Base-by-base conservation (phyloP, 1,140 invertebrate species). In the Gonatopus flavifemur region DNA sequence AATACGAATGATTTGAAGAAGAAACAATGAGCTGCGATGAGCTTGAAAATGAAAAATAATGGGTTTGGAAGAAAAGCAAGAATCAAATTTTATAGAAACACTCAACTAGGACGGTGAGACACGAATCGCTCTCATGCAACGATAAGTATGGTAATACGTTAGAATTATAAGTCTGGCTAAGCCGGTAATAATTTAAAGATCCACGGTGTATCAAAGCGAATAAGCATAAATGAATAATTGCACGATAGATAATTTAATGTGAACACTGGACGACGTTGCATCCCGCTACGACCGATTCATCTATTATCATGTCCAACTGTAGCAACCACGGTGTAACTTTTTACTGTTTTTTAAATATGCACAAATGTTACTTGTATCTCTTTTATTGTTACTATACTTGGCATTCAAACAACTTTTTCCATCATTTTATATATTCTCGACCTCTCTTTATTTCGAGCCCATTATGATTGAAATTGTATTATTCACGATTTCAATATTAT, bases 201-300 rank as follows among this genome's bases (percentile, higher is more conserved):
- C 66, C 55, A 57, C 64, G 41, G 65, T 74, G 63, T 73, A 76
- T 76, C 70, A 72, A 68, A 52, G 51, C 66, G 68, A 76, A 76
- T 76, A 75, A 74, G 74, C 74, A 75, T 76, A 75, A 76, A 76
- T 76, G 74, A 76, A 76, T 76, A 75, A 76, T 72, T 73, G 70
- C 62, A 44, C 58, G 65, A 74, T 74, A 73, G 70, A 72, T 74
- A 72, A 74, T 74, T 70, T 72, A 72, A 72, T 65, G 60, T 72
- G 62, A 40, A 55, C 58, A 62, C 47, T 62, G 52, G 48, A 47
- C n/a, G n/a, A n/a, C 32, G 59, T 52, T 47, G 43, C 46, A n/a
- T n/a, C 41, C 61, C 54, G 52, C 36, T 54, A 35, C 50, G 21
- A 39, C 55, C 49, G 43, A 52, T 56, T 51, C 43, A 40, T 45